Conservation (phyloP, 2,888 invertebrate genomes). For the Drosophila acutilabella region DNA sequence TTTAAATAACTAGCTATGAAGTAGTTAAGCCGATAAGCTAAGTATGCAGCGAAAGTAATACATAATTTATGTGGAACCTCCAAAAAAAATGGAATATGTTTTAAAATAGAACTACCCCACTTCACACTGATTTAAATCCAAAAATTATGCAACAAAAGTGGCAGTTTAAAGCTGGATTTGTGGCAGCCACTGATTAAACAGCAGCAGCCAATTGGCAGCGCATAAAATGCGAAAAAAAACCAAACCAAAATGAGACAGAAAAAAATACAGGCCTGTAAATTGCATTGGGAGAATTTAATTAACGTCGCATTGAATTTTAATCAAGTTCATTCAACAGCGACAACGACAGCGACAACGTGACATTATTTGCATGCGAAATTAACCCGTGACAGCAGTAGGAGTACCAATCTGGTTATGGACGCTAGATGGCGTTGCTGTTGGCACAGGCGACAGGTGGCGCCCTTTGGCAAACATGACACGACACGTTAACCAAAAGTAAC, state of each 20-base stretch:
- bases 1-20: conserved; percentile 11
- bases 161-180: conserved; percentile 14
- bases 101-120: too few species aligned
- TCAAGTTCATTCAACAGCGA: conserved; percentile 76
- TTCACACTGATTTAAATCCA: too few species aligned
- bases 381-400: conserved; percentile 60
- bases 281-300: conserved; percentile 76
- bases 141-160: too few species aligned
- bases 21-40: not conserved
- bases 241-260: not conserved
- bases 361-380: conserved; percentile 79
- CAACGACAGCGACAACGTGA: conserved; percentile 75
- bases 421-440: conserved; percentile 27
- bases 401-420: conserved; percentile 17
- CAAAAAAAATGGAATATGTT: too few species aligned
- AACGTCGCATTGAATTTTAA: conserved; percentile 79
- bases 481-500: conserved; percentile 30
- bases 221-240: not conserved
- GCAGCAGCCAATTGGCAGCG: conserved; percentile 8
- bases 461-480: conserved; percentile 62
- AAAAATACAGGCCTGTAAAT: conserved; percentile 52
- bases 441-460: conserved; percentile 52
- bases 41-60: not conserved
- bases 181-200: conserved; percentile 3
- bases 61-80: not conserved